Conservation (phyloP, 2,888 invertebrate species). For the Sarcophaga variegata region DNA sequence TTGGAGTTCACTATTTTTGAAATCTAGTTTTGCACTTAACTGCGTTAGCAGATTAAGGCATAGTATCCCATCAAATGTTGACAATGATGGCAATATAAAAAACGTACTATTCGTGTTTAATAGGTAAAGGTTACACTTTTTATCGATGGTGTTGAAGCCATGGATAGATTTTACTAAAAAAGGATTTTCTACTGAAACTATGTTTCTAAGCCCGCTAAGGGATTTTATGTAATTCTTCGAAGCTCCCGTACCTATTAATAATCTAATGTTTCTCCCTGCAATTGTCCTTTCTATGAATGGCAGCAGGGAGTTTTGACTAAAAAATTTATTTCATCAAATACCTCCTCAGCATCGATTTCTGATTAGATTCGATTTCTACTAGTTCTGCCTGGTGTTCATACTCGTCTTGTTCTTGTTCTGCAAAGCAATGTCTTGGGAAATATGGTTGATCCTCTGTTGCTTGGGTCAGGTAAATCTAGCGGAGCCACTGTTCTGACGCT, state of each 20-base stretch:
- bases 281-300: too few relatives aligned
- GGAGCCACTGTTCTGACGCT: conserved; percentile 38
- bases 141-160: conserved; percentile 50
- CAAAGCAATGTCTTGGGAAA: conserved; percentile 38
- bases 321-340: conserved; percentile 55
- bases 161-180: conserved; percentile 63
- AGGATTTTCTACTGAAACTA: conserved; percentile 42
- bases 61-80: too few relatives aligned
- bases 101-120: conserved; percentile 60
- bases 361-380: background rate
- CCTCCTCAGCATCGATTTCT: conserved; percentile 18
- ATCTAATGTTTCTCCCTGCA: conserved; percentile 44
- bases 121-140: conserved; percentile 61
- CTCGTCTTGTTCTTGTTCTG: background rate
- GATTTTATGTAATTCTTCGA: conserved; percentile 66
- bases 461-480: conserved; percentile 52
- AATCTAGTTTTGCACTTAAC: conserved; percentile 60
- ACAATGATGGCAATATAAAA: conserved; percentile 53
- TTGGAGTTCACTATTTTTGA: conserved; percentile 54
- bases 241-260: conserved; percentile 64
- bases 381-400: background rate
- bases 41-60: conserved; percentile 36
- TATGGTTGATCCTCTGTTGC: conserved; percentile 54
- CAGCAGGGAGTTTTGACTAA: conserved; percentile 60
- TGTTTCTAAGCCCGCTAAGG: conserved; percentile 30